A percentile compares a stretch with the other conserved stretches of the same genome.
phyloP scores from a whole-genome alignment of 53 echinoderm and acorn worm genomes.

The Henricia sp. region DNA sequence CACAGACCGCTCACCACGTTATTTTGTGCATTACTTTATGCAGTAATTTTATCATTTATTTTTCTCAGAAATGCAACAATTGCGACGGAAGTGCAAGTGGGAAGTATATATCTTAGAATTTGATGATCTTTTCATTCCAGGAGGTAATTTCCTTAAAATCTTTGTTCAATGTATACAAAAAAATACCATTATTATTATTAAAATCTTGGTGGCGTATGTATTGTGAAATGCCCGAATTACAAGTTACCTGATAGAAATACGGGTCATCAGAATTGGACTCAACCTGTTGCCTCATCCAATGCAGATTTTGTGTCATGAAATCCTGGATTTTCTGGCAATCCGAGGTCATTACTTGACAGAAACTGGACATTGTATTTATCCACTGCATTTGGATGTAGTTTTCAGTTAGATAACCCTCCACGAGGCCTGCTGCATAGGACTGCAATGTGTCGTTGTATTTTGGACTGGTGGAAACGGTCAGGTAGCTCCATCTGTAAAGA shows the following conservation, averaged over 20 bases:
- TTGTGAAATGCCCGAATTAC: too few species aligned
- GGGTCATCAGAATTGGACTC: slow-evolving; percentile 66
- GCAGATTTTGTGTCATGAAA: slow-evolving; percentile 77
- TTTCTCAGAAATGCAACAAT: too few species aligned
- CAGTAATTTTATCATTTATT: too few species aligned
- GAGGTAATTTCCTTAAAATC: too few species aligned
- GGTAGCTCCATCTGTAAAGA: slow-evolving; percentile 86
- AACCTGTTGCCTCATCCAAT: slow-evolving; percentile 82
- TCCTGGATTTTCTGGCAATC: slow-evolving; percentile 73
- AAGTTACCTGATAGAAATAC: slow-evolving; percentile 96
- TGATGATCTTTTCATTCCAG: too few species aligned
- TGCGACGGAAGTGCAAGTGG: too few species aligned
- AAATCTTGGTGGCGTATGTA: too few species aligned
- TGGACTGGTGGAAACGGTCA: slow-evolving; percentile 84
- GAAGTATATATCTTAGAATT: too few species aligned
- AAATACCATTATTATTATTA: too few species aligned
- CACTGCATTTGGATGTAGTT: slow-evolving; percentile 88
- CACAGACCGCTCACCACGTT: too few species aligned
- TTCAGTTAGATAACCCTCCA: slow-evolving; percentile 81
- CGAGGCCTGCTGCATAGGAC: slow-evolving; percentile 89
- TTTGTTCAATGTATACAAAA: too few species aligned
- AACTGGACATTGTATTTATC: slow-evolving; percentile 80
- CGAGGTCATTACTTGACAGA: slow-evolving; percentile 61
- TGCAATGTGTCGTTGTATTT: slow-evolving; percentile 78
- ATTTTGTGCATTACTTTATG: too few species aligned